Conservation (phyloP, 2,113 vertebrate genomes). For the Leuciscus idus region DNA sequence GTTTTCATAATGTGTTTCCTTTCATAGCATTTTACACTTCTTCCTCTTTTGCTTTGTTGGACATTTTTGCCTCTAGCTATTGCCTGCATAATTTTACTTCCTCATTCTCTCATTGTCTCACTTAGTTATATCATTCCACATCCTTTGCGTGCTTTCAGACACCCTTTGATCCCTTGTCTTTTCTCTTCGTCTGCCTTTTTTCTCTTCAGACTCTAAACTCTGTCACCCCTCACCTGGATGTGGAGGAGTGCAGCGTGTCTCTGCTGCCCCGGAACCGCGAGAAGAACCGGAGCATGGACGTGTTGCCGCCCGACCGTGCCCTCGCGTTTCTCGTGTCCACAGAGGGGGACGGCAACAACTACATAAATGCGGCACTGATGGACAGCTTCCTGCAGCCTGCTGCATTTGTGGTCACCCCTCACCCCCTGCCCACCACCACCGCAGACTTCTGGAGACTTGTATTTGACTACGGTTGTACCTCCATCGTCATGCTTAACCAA, state of each 20-base stretch:
- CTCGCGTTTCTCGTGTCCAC: conserved; percentile 92
- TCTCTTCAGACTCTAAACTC: conserved; percentile 89
- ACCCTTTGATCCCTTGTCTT: neutral
- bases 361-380: conserved; percentile 92
- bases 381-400: conserved; percentile 91
- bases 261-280: conserved; percentile 92
- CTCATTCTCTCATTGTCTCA: conserved; percentile 3
- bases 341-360: conserved; percentile 90
- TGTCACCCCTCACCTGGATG: conserved; percentile 88
- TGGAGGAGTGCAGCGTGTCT: conserved; percentile 95
- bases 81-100: neutral
- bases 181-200: neutral
- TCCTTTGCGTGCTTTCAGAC: neutral
- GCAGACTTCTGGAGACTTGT: conserved; percentile 95
- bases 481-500: conserved; percentile 97
- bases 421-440: conserved; percentile 90
- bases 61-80: conserved; percentile 46
- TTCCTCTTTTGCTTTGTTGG: conserved; percentile 51
- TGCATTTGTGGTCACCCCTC: conserved; percentile 92
- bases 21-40: conserved; percentile 22
- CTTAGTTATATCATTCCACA: neutral
- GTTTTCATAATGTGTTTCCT: conserved; percentile 12
- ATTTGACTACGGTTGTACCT: conserved; percentile 94
- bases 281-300: conserved; percentile 96
- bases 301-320: conserved; percentile 91